Base-by-base conservation (phyloP, 2,888 invertebrate genomes). In the Mamestra brassicae region DNA sequence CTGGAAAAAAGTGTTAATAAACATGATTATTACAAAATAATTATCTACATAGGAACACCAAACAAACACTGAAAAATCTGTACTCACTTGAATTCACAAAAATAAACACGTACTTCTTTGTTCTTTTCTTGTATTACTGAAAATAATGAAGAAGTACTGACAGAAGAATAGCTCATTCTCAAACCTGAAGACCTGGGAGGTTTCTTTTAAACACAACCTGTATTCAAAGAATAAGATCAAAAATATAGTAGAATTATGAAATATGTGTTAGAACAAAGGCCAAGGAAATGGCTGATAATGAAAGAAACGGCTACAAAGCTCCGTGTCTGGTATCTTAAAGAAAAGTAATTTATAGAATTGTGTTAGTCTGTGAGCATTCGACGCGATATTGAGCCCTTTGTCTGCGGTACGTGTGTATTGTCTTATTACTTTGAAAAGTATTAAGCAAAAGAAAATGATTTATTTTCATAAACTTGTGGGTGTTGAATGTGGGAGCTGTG, bases 321-420 rank as follows among this genome's bases (percentile, higher is more conserved):
- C 13, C 42, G 72, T 55, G 57, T 72, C 72, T 72, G 65, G 50
- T 64, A 69, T 60, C 61, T 47, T 26, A 68, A 80, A 72, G 60
- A 72, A 80, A 80, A 71, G 57, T 78, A 78, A 80, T 80, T 71
- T 78, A 68, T 83, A 79, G 34, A 54, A 55, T 54, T 60, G 52
- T 60, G 64, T 79, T 52, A 4, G 62, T 8, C 45, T 62, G 45
- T 62, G 34, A 52, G 17, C 52, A 52, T 69, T 65, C 54, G 63
- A 42, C 67, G 42, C 15, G 63, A 63, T 45, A 71, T 71, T 83
- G 71, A 64, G 71, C 38, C 15, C 36, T 71, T 83, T 71, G 83
- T 80, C 8, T 64, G 50, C 4, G 50, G 42, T 55, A 45, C 62
- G 57, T 63, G 52, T 66, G 54, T 65, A 65, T 69, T 81, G 45